Base-by-base conservation (phyloP, 1,140 invertebrate genomes). In the Anagrus nilaparvatae region DNA sequence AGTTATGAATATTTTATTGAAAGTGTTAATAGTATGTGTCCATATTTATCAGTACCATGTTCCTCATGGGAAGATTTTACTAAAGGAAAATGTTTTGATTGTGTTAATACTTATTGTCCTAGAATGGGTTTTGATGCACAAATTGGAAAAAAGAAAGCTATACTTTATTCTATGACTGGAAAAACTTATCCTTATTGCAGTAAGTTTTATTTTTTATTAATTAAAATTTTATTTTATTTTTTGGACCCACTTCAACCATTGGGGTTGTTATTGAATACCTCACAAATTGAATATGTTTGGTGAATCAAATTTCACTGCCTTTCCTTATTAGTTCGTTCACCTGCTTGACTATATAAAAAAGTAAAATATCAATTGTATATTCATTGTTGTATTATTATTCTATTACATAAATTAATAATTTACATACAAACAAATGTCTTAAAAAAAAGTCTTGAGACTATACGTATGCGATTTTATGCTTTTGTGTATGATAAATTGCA, bases 1-100 rank as follows among this genome's bases (percentile, higher is more conserved):
- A 85, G 85, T 46, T 79, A 88, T 53, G 79, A 89, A 49, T 83
- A 81, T 53, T 94, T 91, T 56, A 83, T 77, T 1, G 89, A 94
- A 59, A 90, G 85, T 40, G 82, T 95, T 33, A 79, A 79, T 12
- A 73, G 76, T 2, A 56, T 66, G 1, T 92, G 88, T 55, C 74
- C 78, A 0, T 91, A 86, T 58, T 61, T 79, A 44, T 77, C 78
- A 1, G 78, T 87, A 24, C 77, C 82, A 17, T 93, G 89, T 52
- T 64, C 74, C 4, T 83, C 81, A n/a, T 89, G 78, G 67, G 77
- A 84, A 40, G 73, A 75, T 76, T 55, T 92, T 84, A 58, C 63
- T 41, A 72, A 70, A 25, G 85, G 84, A 7, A 71, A 76, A 19
- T 94, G 88, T 60, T 79, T 79, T 44, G 76, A 76, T 42, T 87